Conservation (phyloP, 2,888 invertebrate species). For the Monopis laevigella region DNA sequence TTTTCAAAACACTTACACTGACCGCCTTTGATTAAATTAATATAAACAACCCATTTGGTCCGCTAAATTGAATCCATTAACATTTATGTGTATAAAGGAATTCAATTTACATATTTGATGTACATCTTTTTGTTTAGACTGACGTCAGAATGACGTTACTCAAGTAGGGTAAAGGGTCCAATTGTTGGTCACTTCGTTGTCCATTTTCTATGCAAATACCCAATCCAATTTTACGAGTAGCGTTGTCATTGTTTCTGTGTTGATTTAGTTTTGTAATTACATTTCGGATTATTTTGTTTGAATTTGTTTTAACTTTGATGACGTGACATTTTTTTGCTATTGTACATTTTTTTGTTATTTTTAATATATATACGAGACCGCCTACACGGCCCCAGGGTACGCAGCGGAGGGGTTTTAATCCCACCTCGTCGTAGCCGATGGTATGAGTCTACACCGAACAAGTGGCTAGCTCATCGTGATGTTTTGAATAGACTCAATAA, state of each 20-base stretch:
- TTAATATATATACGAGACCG: no score
- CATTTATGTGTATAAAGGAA: conserved; percentile 3
- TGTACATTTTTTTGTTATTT: no score
- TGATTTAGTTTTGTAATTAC: background rate
- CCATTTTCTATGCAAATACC: conserved; percentile 26
- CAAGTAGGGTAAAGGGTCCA: conserved; percentile 28
- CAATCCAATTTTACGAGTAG: background rate
- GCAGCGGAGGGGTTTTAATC: no score
- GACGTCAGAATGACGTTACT: background rate
- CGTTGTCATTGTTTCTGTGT: background rate
- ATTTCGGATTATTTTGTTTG: no score
- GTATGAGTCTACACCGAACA: no score
- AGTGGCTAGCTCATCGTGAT: no score
- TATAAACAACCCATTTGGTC: background rate
- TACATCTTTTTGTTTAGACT: conserved; percentile 9
- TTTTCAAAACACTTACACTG: no score
- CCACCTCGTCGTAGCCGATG: no score
- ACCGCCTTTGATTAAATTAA: background rate
- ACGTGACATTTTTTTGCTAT: no score
- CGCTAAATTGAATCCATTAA: conserved; percentile 11
- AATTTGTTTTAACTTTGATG: no score
- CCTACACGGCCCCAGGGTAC: no score
- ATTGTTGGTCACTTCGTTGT: conserved; percentile 41
- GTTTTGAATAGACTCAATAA: no score
- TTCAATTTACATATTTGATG: conserved; percentile 12